Evolutionary conservation across 1,140 invertebrate species (phyloP).

Genomic region (Gonioctena quinquepunctata): DNA sequence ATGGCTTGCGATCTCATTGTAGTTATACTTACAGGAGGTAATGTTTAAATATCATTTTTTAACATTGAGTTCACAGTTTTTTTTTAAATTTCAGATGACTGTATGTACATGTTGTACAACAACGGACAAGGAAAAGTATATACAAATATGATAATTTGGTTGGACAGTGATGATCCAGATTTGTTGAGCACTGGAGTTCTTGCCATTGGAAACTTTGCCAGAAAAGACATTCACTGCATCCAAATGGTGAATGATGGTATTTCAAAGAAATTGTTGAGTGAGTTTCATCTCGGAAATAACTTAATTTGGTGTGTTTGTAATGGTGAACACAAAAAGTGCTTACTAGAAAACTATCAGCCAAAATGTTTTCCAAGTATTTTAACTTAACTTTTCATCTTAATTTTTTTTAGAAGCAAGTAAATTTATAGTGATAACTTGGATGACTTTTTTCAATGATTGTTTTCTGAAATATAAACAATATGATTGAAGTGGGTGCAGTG

Average conservation of each 20-base stretch:
- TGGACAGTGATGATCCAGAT: conserved; percentile 73
- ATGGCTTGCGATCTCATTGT: conserved; percentile 84
- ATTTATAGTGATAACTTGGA: too few species aligned
- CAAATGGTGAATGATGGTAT: conserved; percentile 80
- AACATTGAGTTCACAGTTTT: background rate
- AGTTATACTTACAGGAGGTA: conserved; percentile 82
- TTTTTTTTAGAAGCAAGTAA: too few species aligned
- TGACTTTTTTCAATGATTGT: too few species aligned
- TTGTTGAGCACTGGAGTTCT: conserved; percentile 79
- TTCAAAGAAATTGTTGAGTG: conserved; percentile 72
- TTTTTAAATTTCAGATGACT: conserved; percentile 68
- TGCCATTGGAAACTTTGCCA: conserved; percentile 87
- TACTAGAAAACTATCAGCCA: too few species aligned
- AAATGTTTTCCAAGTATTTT: too few species aligned
- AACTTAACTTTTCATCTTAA: too few species aligned
- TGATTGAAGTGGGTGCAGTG: too few species aligned
- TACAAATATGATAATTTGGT: conserved; percentile 72
- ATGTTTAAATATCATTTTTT: background rate
- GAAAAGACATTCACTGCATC: conserved; percentile 81
- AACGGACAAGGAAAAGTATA: conserved; percentile 75
- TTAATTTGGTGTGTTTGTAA: background rate
- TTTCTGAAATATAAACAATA: too few species aligned
- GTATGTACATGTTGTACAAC: conserved; percentile 80
- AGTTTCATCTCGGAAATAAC: conserved; percentile 27
- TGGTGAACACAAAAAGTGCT: too few species aligned